A percentile compares a stretch with the other conserved stretches of the same genome.
These are phyloP conservation scores for Montifringilla adamsi DNA, from an alignment of 2,113 vertebrate genomes.

Conservation along the genomic window DNA sequence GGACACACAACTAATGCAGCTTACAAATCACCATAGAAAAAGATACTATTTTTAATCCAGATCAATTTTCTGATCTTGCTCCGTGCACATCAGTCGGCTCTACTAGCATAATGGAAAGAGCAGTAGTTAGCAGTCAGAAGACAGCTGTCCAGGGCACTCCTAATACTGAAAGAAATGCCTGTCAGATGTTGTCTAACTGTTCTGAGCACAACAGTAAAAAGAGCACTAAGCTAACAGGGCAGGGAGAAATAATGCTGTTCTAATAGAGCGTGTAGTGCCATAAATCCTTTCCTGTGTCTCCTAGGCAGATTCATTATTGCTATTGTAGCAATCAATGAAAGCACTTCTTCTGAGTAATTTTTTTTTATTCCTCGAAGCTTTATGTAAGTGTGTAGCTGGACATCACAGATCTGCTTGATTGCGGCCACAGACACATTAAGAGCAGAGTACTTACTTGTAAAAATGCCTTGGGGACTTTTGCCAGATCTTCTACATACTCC, in stretches of 20 bases:
- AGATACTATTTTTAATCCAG: not conserved
- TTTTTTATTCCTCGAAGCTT: not conserved
- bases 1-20: not conserved
- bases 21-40: not conserved
- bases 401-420: not conserved
- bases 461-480: slow-evolving; percentile 80
- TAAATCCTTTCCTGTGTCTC: not conserved
- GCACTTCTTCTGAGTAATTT: not conserved
- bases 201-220: not conserved
- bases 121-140: not conserved
- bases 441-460: slow-evolving; percentile 77
- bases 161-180: not conserved
- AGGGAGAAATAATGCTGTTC: not conserved
- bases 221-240: not conserved
- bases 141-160: not conserved
- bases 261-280: not conserved
- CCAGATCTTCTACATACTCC: slow-evolving; percentile 93
- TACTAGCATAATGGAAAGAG: not conserved
- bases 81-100: not conserved
- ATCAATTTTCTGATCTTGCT: slow-evolving; percentile 20
- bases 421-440: not conserved
- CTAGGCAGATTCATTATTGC: not conserved
- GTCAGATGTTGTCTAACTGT: not conserved
- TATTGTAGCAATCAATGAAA: not conserved
- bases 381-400: not conserved